Base-by-base conservation (phyloP, 2,113 vertebrate genomes). In the Tyrannus savana region DNA sequence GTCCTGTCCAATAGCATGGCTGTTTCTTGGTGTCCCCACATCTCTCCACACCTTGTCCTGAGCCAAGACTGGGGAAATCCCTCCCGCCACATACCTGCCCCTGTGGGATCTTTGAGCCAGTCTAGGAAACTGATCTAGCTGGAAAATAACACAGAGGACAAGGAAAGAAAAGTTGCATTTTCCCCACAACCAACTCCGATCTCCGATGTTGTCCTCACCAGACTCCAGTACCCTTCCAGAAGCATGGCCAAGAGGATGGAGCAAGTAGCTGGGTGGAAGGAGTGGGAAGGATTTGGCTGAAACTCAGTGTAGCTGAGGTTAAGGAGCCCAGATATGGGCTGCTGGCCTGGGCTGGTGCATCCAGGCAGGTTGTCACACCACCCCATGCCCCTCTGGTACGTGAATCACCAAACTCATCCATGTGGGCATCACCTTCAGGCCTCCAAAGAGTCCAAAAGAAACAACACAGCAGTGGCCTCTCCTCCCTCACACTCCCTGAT, bases 21-120 rank as follows among this genome's bases (percentile, higher is more conserved):
- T 85, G 58, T 67, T 74, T 84, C 84, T 89, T 5, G 13, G 56
- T 9, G 1, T 84, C 76, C 84, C 69, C 42, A 30, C 39, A 55
- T 11, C 41, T 72, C 74, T 91, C 68, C 66, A 23, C 13, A 3
- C 74, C 31, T 89, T 4, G 3, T 64, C 47, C 28, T 30, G 60
- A 0, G 0, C 56, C 66, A 82, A 64, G 1, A 6, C 27, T 0
- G 10, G 56, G 62, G 50, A 84, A 91, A 95, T 46, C 41, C 31
- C 55, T 90, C 56, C 60, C 4, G 2, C 42, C 50, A 63, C 6
- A 1, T 74, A 91, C 55, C 63, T 68, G n/a, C 77, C 35, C 0
- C 0, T 15, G 16, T 0, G 2, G n/a, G 3, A 1, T 84, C 68
- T 7, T 0, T 53, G 13, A 78, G 15, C 59, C 37, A 78, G 50